Base-by-base conservation (phyloP, 2,113 vertebrate species). In the Cercocebus atys region DNA sequence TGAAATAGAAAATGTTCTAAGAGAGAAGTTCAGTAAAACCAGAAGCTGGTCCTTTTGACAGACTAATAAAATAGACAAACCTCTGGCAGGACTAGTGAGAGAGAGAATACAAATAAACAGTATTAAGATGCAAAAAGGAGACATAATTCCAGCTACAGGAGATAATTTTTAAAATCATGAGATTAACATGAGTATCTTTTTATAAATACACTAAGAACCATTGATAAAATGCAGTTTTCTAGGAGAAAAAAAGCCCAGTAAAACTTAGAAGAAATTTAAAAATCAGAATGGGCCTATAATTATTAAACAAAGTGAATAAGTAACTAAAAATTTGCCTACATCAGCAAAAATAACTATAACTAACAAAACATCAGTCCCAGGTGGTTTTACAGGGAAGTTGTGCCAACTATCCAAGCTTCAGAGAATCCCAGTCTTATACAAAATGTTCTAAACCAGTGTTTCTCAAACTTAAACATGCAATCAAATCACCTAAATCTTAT, bases 231-330 rank as follows among this genome's bases (percentile, higher is more conserved):
- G 6, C 12, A 32, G 59, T 84, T 93, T 97, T 88, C 93, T 93
- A 80, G 55, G 61, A 13, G 27, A 57, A 92, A 64, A 94, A 94
- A 79, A 96, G 66, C 18, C 35, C 64, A 61, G 50, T 70, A 95
- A 80, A 59, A 93, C 78, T 91, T 9, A 82, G 20, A 61, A 96
- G 84, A 92, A 90, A 94, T 93, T 83, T 83, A 83, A 93, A 97
- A 86, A 75, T 57, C 61, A 83, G 57, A 96, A 81, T 47, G 45
- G 11, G 7, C 8, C 89, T 92, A n/a, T 86, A 66, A 75, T 73
- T 38, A 83, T 76, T 95, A 85, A 92, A 93, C 30, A 95, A 92
- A 82, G 30, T 59, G 45, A 93, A 7, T 72, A 87, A n/a, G 32
- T 35, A 76, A 57, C 45, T 87, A 78, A 79, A 82, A 57, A 40